A percentile compares a stretch with the other conserved stretches of the same genome.
Evolutionary conservation across 2,888 invertebrate genomes (phyloP).

Genomic region (Clanis bilineata): DNA sequence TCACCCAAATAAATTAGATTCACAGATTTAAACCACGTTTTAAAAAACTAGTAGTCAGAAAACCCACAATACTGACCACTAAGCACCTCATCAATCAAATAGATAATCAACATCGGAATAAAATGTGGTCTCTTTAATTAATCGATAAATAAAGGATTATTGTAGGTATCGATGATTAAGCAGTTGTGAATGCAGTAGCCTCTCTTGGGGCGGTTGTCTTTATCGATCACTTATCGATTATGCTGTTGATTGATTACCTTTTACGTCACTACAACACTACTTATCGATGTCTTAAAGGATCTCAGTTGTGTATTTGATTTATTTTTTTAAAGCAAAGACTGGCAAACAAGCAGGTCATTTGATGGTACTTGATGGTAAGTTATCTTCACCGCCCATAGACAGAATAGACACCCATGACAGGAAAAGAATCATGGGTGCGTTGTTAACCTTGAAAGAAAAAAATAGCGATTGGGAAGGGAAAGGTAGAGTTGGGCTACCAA

Average conservation of each 20-base stretch:
- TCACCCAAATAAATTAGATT: no score
- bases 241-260: neutral
- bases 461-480: no score
- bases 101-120: neutral
- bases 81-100: neutral
- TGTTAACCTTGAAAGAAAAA: no score
- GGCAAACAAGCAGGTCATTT: no score
- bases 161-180: neutral
- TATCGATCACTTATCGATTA: constrained; percentile 2
- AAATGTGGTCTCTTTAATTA: neutral
- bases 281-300: neutral
- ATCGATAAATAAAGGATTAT: neutral
- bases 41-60: neutral
- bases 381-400: no score
- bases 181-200: neutral
- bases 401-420: no score
- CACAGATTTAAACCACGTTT: no score
- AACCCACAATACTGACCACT: neutral
- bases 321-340: no score
- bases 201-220: neutral
- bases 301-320: no score
- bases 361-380: no score
- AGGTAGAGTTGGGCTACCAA: no score
- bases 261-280: neutral
- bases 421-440: no score